Evolutionary conservation across 2,888 invertebrate species (phyloP).

Genomic region (Acleris emargana): DNA sequence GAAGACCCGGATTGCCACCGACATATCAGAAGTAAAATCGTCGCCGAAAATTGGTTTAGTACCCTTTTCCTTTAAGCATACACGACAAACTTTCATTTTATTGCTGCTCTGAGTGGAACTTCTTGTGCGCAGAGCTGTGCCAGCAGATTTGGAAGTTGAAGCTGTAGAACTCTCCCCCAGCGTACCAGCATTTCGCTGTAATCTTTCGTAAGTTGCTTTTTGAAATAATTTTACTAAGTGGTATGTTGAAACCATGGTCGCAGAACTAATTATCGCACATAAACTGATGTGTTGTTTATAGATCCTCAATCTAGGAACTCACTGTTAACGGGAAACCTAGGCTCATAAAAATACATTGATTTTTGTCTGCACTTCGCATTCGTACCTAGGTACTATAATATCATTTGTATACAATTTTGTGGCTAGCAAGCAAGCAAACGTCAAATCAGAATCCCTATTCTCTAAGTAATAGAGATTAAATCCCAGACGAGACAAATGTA

Average conservation of each 20-base stretch:
- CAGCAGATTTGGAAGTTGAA: conserved; percentile 2
- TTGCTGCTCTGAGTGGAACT: background rate
- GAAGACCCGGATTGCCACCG: conserved; percentile 28
- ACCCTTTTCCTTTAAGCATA: conserved; percentile 36
- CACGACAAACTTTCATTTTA: conserved; percentile 29
- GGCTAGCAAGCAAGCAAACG: too few relatives aligned
- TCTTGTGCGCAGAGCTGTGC: conserved; percentile 8
- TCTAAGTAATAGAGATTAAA: too few relatives aligned
- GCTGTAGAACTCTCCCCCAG: conserved; percentile 24
- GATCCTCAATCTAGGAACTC: background rate
- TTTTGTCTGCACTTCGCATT: conserved; percentile 10
- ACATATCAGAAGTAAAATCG: conserved; percentile 23
- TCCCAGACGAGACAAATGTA: too few relatives aligned
- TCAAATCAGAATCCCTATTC: too few relatives aligned
- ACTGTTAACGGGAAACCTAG: background rate
- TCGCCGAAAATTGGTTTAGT: conserved; percentile 36
- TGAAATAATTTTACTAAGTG: conserved; percentile 39
- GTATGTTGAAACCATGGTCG: conserved; percentile 40
- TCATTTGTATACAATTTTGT: too few relatives aligned
- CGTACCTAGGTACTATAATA: too few relatives aligned
- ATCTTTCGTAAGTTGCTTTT: conserved; percentile 35
- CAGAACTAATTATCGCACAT: background rate
- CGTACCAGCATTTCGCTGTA: conserved; percentile 26
- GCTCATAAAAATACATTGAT: conserved; percentile 21
- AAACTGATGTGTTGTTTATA: background rate